Evolutionary conservation across 2,113 vertebrate genomes (phyloP).

Genomic region (Cyrtonyx montezumae): DNA sequence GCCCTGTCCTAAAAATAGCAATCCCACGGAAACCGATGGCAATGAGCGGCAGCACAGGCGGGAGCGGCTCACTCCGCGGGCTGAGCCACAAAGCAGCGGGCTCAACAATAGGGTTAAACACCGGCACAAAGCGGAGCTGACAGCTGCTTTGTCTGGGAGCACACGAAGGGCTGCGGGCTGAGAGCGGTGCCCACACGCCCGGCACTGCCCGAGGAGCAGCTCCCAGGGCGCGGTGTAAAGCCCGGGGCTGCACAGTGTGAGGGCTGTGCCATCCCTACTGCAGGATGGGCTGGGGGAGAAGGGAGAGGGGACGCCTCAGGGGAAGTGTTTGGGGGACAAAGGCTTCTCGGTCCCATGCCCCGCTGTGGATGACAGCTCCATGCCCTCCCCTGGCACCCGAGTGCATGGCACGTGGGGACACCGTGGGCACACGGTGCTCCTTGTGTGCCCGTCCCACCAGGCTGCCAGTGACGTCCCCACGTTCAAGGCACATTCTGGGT

Average conservation of each 20-base stretch:
- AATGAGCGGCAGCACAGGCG: not conserved
- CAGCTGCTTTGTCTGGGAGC: conserved; percentile 54
- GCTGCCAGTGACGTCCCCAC: not conserved
- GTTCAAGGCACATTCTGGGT: not conserved
- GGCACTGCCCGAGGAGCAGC: not conserved
- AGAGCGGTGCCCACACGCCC: not conserved
- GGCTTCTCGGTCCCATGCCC: not conserved
- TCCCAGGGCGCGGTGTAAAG: too few species aligned
- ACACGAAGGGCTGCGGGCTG: conserved; percentile 31
- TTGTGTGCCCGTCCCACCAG: not conserved
- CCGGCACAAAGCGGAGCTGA: conserved; percentile 44
- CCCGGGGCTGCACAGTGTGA: too few species aligned
- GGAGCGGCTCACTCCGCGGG: conserved; percentile 27
- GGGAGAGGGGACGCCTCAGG: not conserved
- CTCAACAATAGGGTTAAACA: conserved; percentile 16
- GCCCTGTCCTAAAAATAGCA: not conserved
- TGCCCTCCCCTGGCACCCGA: not conserved
- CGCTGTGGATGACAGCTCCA: not conserved
- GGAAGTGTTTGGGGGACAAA: not conserved
- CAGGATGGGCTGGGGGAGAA: not conserved
- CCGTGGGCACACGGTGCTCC: not conserved
- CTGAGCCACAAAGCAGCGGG: conserved; percentile 37
- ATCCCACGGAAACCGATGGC: not conserved
- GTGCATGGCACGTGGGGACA: not conserved
- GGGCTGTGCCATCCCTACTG: not conserved